These are phyloP conservation scores for Diplogasteroides magnus DNA, from an alignment of 1,140 invertebrate genomes.

Conservation along the genomic window DNA sequence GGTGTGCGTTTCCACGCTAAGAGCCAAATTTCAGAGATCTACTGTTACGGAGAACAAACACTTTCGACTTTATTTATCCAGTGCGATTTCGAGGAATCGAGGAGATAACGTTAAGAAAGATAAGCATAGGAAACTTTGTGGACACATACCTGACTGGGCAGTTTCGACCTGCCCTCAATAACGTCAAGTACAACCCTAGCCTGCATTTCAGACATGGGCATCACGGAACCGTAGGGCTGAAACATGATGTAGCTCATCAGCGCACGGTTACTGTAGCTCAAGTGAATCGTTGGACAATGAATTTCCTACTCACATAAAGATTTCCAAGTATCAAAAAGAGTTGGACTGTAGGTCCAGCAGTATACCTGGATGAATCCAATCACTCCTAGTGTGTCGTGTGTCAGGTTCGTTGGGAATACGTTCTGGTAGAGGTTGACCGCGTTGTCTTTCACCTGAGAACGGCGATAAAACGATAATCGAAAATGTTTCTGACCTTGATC, in stretches of 20 bases:
- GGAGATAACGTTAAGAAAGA: too few species aligned
- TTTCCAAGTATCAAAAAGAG: neutral
- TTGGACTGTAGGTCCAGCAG: neutral
- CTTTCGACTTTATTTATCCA: neutral
- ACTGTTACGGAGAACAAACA: neutral
- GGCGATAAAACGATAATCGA: neutral
- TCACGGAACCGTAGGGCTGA: slow-evolving; percentile 59
- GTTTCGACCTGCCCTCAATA: slow-evolving; percentile 23
- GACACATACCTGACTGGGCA: slow-evolving; percentile 19
- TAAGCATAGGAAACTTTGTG: too few species aligned
- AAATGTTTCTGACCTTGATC: slow-evolving; percentile 28
- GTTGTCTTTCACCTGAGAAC: slow-evolving; percentile 17
- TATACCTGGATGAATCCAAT: slow-evolving; percentile 58
- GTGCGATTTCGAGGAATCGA: too few species aligned
- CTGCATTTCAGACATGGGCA: slow-evolving; percentile 62
- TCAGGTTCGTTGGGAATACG: slow-evolving; percentile 57
- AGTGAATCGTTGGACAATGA: too few species aligned
- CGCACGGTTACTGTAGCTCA: neutral
- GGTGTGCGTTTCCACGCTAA: too few species aligned
- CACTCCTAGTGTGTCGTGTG: slow-evolving; percentile 58
- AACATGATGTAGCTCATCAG: neutral
- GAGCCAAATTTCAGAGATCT: neutral
- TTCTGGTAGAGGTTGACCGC: slow-evolving; percentile 59
- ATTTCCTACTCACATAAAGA: neutral
- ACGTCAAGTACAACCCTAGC: slow-evolving; percentile 56